These are phyloP conservation scores for Cyaniris semiargus DNA, from an alignment of 2,888 invertebrate species.

Conservation along the genomic window DNA sequence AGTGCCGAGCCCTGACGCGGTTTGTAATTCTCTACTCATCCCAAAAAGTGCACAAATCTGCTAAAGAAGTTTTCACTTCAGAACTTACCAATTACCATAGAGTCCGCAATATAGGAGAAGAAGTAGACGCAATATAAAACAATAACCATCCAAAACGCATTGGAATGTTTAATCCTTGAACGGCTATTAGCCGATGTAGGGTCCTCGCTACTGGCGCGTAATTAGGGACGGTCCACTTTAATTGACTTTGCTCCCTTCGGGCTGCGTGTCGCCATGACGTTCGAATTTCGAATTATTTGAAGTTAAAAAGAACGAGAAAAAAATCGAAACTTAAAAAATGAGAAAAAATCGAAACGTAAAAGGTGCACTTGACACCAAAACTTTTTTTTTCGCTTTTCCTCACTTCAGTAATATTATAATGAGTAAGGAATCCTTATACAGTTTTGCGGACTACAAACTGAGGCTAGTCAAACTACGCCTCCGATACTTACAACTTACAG, in stretches of 20 bases:
- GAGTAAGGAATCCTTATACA: too few relatives aligned
- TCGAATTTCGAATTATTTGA: not conserved
- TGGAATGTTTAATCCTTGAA: constrained; percentile 16
- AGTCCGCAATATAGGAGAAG: too few relatives aligned
- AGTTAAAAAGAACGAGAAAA: not conserved
- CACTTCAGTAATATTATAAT: too few relatives aligned
- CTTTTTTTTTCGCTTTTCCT: not conserved
- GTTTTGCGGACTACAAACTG: too few relatives aligned
- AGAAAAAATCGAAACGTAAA: not conserved
- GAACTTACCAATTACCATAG: too few relatives aligned
- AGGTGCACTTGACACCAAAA: too few relatives aligned
- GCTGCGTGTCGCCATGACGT: constrained; percentile 39
- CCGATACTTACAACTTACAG: too few relatives aligned
- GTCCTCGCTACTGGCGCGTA: constrained; percentile 42
- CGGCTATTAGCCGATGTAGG: not conserved
- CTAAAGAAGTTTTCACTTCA: too few relatives aligned
- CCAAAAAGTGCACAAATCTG: too few relatives aligned
- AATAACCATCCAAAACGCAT: not conserved
- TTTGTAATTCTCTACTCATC: too few relatives aligned
- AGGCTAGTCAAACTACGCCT: too few relatives aligned
- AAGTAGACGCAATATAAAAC: not conserved
- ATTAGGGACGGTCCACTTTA: constrained; percentile 66
- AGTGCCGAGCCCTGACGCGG: too few relatives aligned
- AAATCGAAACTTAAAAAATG: not conserved
- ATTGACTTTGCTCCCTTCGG: constrained; percentile 62